Evolutionary conservation across 2,113 vertebrate genomes (phyloP).

Genomic region (Rostratula benghalensis): DNA sequence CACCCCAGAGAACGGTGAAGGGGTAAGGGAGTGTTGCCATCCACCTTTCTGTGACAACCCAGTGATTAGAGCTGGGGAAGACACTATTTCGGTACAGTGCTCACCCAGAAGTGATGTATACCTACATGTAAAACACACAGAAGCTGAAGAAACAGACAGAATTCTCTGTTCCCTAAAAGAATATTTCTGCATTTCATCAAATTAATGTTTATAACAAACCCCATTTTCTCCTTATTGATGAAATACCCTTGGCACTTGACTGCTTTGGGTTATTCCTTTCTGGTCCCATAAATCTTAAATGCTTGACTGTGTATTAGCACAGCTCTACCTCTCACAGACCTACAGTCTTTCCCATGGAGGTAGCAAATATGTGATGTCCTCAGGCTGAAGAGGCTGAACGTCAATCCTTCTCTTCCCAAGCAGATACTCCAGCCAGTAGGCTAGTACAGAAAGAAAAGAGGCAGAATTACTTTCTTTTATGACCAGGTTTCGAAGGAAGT

Average conservation of each 20-base stretch:
- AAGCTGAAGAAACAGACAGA: not conserved
- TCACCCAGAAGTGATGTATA: not conserved
- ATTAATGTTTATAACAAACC: not conserved
- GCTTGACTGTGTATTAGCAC: not conserved
- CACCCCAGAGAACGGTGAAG: accelerated
- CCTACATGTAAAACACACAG: not conserved
- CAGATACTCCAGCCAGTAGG: not conserved
- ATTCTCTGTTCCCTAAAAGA: not conserved
- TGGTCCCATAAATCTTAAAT: not conserved
- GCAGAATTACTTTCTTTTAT: not conserved
- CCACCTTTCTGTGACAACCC: not conserved
- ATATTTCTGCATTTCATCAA: not conserved
- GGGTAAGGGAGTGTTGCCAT: not conserved
- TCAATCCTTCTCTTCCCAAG: not conserved
- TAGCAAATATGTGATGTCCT: not conserved
- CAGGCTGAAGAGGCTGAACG: not conserved
- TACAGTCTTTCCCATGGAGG: not conserved
- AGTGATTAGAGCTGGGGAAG: not conserved
- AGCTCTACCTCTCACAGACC: not conserved
- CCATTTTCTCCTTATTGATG: constrained; percentile 18
- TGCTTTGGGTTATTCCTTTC: not conserved
- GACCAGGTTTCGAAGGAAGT: not conserved
- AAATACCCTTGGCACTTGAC: not conserved
- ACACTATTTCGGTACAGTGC: not conserved
- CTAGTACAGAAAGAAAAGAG: not conserved